Base-by-base conservation (phyloP, 2,797 vertebrate genomes). In the Periparus ater region DNA sequence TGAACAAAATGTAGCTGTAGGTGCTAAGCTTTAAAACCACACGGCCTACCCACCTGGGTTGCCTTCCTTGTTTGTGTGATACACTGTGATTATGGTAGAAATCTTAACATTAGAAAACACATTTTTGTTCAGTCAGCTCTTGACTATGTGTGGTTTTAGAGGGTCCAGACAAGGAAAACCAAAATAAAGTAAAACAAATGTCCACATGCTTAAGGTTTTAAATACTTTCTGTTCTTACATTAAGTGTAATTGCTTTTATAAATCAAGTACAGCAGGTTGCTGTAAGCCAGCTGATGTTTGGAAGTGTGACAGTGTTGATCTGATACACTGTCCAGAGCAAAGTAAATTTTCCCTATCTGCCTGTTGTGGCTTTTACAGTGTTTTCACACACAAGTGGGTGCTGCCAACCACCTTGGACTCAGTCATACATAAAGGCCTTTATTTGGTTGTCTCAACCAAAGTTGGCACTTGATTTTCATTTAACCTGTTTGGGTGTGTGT, bases 1-100 rank as follows among this genome's bases (percentile, higher is more conserved):
- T 83, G 91, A 92, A 60, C n/a, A 85, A 57, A 85, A 85, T 51
- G 30, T 83, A 88, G 76, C 34, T 91, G 3, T 70, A 88, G 70
- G 40, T 85, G 76, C 36, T 89, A 82, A 79, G 75, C 60, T 50
- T 90, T 63, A 51, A 81, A 91, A 40, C 14, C 25, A 34, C 17
- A 63, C 78, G 68, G n/a, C 66, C 13, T 77, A 17, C 30, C 7
- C 12, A 71, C 19, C 60, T 88, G 54, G 88, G 66, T 53, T 94
- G 21, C 32, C 22, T 68, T 78, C 32, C 30, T 77, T 83, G 6
- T 68, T 85, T 85, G 22, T 76, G 27, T 72, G 58, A 65, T 51
- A 66, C 11, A 16, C 44, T 1, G 1, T 4, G 6, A 34, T 94
- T 83, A 14, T 7, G 20, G 30, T 84, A 58, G 36, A 89, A 93